Evolutionary conservation across 2,797 vertebrate genomes (phyloP), one percentile per base, ranked within the genome.

Genomic region (Alcedo atthis): DNA sequence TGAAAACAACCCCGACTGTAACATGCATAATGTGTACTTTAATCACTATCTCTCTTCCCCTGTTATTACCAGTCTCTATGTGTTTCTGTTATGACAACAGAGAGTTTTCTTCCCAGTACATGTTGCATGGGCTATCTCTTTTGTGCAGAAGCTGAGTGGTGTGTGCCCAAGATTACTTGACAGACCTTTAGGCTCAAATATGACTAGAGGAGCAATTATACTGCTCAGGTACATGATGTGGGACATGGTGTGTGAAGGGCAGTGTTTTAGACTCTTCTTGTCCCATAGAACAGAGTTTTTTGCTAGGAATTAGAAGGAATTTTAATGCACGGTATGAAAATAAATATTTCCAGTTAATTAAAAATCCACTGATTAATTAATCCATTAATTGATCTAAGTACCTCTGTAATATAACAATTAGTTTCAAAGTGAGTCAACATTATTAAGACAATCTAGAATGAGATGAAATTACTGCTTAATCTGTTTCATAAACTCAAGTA

Each of bases 361-460:
- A 83, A 87, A 94, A 71, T 54, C 15, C 24, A 28, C 10, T 87
- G 89, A 75, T 91, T 16, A 73, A 66, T 87, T 26, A 69, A 78
- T 78, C 49, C 30, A 68, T 87, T 87, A 71, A 87, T 83, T 81
- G 26, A 71, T 73, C 16, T 25, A 81, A 92, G 8, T 85, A 58
- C 24, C 26, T 85, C 33, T 83, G 28, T 71, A 85, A 83, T 75
- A 42, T 3, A 85, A 64, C 24, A 74, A 75, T 87, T 81, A 25
- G n/a, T 89, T 92, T 89, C 28, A 24, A 86, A 94, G 63, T 81
- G 55, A 79, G 33, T 84, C 59, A 63, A 83, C 33, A 25, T 81
- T 82, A 57, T 84, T 87, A 67, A 69, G 77, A 63, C 74, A 76
- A 30, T 93, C 22, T 74, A 68, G 49, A 94, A 68, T 32, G 37